These are phyloP conservation scores for Trogon surrucura DNA, from an alignment of 2,113 vertebrate genomes.

Conservation along the genomic window DNA sequence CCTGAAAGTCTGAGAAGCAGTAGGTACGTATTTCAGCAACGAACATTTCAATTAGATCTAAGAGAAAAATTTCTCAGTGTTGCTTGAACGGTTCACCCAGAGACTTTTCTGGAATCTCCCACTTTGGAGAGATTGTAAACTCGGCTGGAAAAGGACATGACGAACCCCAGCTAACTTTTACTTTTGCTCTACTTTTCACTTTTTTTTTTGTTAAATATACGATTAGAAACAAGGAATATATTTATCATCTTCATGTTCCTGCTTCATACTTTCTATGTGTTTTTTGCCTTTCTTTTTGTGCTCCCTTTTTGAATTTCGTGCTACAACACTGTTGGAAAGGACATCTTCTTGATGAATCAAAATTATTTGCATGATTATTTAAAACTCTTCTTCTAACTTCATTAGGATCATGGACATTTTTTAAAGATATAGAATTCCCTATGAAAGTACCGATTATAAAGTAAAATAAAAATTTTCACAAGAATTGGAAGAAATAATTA, in stretches of 20 bases:
- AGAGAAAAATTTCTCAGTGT: neutral
- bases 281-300: neutral
- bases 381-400: neutral
- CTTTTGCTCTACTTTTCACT: neutral
- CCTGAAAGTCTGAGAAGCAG: neutral
- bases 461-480: neutral
- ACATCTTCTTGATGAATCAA: neutral
- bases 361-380: neutral
- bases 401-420: neutral
- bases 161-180: neutral
- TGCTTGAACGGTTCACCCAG: rapidly evolving
- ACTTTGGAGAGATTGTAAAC: neutral
- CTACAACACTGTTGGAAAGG: neutral
- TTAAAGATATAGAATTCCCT: neutral
- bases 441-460: neutral
- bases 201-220: neutral
- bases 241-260: neutral
- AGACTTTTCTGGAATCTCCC: neutral
- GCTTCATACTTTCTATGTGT: neutral
- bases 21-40: neutral
- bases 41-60: neutral
- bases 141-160: neutral
- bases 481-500: neutral
- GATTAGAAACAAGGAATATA: neutral
- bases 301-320: neutral